Percentiles rank a stretch among this genome's conserved stretches.
phyloP scores from a whole-genome alignment of 2,797 vertebrate species.

The Iguana delicatissima region DNA sequence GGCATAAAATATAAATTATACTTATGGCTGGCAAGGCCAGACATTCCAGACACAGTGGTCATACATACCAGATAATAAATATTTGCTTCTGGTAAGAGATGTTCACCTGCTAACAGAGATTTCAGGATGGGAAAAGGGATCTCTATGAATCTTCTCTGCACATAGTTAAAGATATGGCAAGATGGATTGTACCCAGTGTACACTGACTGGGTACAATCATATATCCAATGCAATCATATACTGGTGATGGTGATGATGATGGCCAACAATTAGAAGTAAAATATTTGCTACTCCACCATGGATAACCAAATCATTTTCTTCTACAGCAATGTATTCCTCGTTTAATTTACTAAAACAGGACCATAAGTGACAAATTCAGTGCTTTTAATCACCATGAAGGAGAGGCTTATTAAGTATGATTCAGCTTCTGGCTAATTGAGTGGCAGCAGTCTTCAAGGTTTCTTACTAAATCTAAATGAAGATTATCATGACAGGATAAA shows the following conservation, averaged over 20 bases:
- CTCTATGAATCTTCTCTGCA: background rate
- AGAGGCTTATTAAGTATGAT: constrained; percentile 25
- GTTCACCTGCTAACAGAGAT: background rate
- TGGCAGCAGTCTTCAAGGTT: constrained; percentile 20
- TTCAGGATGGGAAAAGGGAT: background rate
- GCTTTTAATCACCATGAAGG: background rate
- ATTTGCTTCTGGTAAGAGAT: background rate
- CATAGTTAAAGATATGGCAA: background rate
- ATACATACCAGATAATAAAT: background rate
- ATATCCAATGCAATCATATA: background rate
- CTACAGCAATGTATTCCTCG: background rate
- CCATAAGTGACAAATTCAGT: constrained; percentile 18
- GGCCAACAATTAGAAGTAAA: background rate
- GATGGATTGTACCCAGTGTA: background rate
- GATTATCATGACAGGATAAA: constrained; percentile 33
- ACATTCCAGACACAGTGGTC: background rate
- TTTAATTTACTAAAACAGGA: constrained; percentile 14
- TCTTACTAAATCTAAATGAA: constrained; percentile 30
- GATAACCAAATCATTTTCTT: background rate
- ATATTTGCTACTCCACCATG: background rate
- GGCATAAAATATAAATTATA: no score
- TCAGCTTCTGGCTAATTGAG: constrained; percentile 25
- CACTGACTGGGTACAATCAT: background rate
- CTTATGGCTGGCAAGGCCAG: no score
- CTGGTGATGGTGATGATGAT: background rate